Evolutionary conservation across 2,797 vertebrate species (phyloP).

Genomic region (Neoniphon sammara): DNA sequence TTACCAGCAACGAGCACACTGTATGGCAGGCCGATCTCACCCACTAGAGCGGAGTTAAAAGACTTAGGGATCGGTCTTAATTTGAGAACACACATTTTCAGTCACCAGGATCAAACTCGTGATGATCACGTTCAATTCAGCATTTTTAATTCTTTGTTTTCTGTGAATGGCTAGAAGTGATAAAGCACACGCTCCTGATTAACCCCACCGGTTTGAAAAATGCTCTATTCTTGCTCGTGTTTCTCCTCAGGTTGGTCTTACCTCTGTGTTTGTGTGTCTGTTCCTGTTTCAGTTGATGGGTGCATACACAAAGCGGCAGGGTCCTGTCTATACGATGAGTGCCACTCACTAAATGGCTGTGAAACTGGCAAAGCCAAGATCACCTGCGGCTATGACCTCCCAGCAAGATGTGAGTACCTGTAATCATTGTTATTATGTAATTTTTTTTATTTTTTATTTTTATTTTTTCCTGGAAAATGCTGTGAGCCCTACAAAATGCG

Average conservation of each 20-base stretch:
- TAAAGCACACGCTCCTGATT: constrained; percentile 40
- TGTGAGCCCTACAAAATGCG: constrained; percentile 1
- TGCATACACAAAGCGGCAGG: constrained; percentile 98
- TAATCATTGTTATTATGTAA: constrained; percentile 38
- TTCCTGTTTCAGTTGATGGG: constrained; percentile 90
- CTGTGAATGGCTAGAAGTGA: constrained; percentile 49
- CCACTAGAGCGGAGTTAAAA: constrained; percentile 47
- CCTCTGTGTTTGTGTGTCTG: constrained; percentile 53
- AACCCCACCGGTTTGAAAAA: constrained; percentile 38
- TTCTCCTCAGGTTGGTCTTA: constrained; percentile 47
- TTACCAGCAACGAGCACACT: constrained; percentile 75
- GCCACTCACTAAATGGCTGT: constrained; percentile 93
- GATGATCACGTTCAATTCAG: constrained; percentile 21
- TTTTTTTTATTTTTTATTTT: constrained; percentile 21
- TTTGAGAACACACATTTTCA: constrained; percentile 40
- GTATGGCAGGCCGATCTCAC: constrained; percentile 43
- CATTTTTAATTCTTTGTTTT: constrained; percentile 22
- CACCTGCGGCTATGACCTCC: constrained; percentile 96
- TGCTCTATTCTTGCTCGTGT: constrained; percentile 16
- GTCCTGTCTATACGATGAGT: constrained; percentile 93
- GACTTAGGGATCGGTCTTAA: constrained; percentile 19
- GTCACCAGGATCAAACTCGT: constrained; percentile 33
- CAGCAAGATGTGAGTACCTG: constrained; percentile 93
- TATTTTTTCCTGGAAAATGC: constrained; percentile 30
- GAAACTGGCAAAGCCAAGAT: constrained; percentile 97